phyloP scores from a whole-genome alignment of 35 echinoderm and acorn worm species.

The Heliocidaris erythrogramma region DNA sequence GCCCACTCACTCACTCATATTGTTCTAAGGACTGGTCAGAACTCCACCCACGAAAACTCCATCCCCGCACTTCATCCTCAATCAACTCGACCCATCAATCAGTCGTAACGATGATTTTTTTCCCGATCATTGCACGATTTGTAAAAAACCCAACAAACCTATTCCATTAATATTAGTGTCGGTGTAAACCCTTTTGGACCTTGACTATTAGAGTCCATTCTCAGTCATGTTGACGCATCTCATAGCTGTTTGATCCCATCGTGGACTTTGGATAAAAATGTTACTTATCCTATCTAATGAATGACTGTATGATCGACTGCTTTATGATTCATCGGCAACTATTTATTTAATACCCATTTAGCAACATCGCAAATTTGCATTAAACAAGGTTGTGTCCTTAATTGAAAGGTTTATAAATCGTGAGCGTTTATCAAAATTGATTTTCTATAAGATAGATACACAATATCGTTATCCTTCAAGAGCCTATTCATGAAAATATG shows the following conservation, averaged over 20 bases:
- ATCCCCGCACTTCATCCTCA: not conserved
- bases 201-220: not conserved
- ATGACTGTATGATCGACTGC: not conserved
- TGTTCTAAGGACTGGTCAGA: not conserved
- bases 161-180: no score
- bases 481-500: no score
- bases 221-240: not conserved
- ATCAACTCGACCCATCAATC: not conserved
- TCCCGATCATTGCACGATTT: not conserved
- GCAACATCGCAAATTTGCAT: not conserved
- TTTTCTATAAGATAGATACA: not conserved
- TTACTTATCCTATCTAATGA: not conserved
- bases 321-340: not conserved
- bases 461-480: not conserved
- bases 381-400: no score
- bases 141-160: not conserved
- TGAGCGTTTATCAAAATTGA: not conserved
- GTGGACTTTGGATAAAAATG: not conserved
- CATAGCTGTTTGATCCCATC: not conserved
- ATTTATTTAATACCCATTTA: not conserved
- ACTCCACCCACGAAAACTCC: not conserved
- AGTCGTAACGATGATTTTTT: not conserved
- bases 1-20: not conserved
- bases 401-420: not conserved
- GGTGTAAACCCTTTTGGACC: not conserved